These are phyloP conservation scores for Eutolmus rufibarbis DNA, from an alignment of 2,888 invertebrate species.

Conservation along the genomic window DNA sequence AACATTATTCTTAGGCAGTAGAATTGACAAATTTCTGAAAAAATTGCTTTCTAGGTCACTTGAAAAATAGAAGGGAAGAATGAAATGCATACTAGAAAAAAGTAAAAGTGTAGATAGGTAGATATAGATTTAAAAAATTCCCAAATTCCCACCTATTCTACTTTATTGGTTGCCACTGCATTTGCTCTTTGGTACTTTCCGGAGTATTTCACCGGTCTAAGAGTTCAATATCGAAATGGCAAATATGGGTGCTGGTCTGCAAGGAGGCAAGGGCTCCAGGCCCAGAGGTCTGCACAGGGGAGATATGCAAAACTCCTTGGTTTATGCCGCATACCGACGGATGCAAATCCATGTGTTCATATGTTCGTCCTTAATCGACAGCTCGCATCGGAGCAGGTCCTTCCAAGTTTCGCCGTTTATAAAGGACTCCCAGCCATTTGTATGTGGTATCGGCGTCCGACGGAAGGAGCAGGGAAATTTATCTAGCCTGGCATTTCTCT, in stretches of 20 bases:
- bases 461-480: neutral
- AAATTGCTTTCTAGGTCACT: no score
- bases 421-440: constrained; percentile 8
- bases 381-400: neutral
- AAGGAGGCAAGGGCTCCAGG: neutral
- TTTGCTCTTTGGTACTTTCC: neutral
- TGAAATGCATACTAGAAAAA: no score
- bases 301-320: constrained; percentile 23
- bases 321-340: neutral
- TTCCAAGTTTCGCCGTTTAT: constrained; percentile 5
- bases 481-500: constrained; percentile 11
- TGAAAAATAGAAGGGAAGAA: no score
- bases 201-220: neutral
- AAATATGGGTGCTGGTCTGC: neutral
- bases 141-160: neutral
- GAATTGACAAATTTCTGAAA: no score
- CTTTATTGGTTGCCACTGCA: neutral
- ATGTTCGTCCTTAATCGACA: constrained; percentile 3
- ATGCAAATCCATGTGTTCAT: neutral
- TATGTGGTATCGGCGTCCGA: neutral
- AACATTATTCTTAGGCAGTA: no score
- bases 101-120: no score
- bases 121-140: neutral
- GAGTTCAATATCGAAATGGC: neutral
- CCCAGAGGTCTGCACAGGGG: neutral